Conservation (phyloP, 1,140 invertebrate genomes). For the Aphelinus certus region DNA sequence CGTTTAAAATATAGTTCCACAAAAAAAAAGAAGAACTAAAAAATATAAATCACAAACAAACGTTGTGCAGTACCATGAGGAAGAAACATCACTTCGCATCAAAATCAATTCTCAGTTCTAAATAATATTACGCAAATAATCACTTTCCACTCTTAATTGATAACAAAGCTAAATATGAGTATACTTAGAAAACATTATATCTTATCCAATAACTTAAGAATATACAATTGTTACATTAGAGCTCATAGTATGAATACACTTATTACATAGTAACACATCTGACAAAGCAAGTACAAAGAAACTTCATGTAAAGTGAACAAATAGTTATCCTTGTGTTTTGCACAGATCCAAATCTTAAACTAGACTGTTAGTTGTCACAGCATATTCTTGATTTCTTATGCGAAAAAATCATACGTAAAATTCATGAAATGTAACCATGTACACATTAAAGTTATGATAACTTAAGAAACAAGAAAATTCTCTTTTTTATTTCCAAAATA, state of each 20-base stretch:
- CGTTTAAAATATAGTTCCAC: slow-evolving; percentile 25
- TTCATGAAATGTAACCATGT: slow-evolving; percentile 25
- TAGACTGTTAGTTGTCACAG: slow-evolving; percentile 37
- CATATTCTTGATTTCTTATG: slow-evolving; percentile 19
- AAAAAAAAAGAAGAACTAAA: background rate
- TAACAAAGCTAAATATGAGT: slow-evolving; percentile 13
- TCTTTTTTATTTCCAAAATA: slow-evolving; percentile 37
- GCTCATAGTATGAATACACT: background rate
- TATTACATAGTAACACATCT: slow-evolving; percentile 20
- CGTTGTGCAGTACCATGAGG: slow-evolving; percentile 20
- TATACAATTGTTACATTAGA: slow-evolving; percentile 28
- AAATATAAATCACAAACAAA: background rate
- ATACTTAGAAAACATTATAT: slow-evolving; percentile 24
- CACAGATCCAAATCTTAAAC: slow-evolving; percentile 29
- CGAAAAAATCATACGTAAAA: slow-evolving; percentile 33
- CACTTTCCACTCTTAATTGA: background rate
- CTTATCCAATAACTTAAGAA: slow-evolving; percentile 24
- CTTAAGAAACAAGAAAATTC: slow-evolving; percentile 16
- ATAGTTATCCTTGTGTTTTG: slow-evolving; percentile 14
- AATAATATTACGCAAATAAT: slow-evolving; percentile 7
- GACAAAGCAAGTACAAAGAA: slow-evolving; percentile 17
- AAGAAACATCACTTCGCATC: slow-evolving; percentile 2
- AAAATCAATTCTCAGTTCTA: slow-evolving; percentile 12
- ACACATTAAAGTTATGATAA: slow-evolving; percentile 22
- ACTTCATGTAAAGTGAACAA: background rate